Evolutionary conservation across 2,888 invertebrate species (phyloP).

Genomic region (Alloscopus bannaensis): DNA sequence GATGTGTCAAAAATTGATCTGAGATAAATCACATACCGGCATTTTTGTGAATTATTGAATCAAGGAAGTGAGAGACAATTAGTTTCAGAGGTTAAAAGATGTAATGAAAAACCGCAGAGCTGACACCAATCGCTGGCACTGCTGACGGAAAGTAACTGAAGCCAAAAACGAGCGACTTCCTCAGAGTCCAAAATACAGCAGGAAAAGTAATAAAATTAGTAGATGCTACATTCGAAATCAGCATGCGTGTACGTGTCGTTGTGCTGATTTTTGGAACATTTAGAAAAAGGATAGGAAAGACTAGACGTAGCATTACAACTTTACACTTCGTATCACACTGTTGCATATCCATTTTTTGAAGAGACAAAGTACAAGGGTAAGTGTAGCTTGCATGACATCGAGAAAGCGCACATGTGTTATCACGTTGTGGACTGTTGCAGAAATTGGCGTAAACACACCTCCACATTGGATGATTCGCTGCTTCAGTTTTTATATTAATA

Average conservation of each 20-base stretch:
- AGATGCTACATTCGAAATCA: too few species aligned
- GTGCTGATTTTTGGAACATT: too few species aligned
- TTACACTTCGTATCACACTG: too few species aligned
- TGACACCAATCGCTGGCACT: constrained; percentile 50
- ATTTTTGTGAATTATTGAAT: neutral
- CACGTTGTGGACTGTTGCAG: constrained; percentile 52
- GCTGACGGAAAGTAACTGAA: constrained; percentile 52
- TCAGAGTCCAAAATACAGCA: constrained; percentile 44
- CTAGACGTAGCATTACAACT: too few species aligned
- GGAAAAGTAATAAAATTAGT: too few species aligned
- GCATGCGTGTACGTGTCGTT: too few species aligned
- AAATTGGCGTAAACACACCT: constrained; percentile 64
- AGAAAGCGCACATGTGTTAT: constrained; percentile 24
- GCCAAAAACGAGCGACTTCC: constrained; percentile 32
- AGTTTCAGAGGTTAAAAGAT: neutral
- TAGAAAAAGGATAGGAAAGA: too few species aligned
- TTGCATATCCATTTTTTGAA: too few species aligned
- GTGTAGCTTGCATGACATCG: too few species aligned
- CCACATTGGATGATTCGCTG: constrained; percentile 50
- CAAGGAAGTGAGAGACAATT: neutral
- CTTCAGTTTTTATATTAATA: constrained; percentile 24
- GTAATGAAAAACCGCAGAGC: constrained; percentile 1
- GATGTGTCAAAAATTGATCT: too few species aligned
- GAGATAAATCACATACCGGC: constrained; percentile 25
- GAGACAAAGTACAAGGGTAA: too few species aligned